These are phyloP conservation scores for Cryptoleucopteryx plumbea DNA, from an alignment of 2,113 vertebrate species.

Conservation along the genomic window DNA sequence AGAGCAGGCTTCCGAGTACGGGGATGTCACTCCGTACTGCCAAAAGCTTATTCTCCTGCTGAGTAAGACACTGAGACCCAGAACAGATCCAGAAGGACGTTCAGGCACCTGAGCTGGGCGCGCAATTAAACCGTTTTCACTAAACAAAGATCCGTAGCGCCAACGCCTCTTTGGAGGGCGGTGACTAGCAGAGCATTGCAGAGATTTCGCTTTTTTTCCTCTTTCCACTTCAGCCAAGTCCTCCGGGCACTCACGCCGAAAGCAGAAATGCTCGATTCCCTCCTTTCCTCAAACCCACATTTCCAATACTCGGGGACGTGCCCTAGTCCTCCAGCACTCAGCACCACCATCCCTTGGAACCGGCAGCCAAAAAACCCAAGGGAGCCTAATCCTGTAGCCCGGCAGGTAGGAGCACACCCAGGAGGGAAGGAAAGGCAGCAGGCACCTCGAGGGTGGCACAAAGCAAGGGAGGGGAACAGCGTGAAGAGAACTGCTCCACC, in stretches of 20 bases:
- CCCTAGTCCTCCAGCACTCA: accelerated
- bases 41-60: neutral
- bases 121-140: neutral
- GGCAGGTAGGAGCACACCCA: accelerated
- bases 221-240: neutral
- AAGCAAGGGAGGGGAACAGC: neutral
- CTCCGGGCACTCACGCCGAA: neutral
- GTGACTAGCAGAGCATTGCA: neutral
- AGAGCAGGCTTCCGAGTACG: accelerated
- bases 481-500: neutral
- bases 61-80: neutral
- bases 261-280: accelerated
- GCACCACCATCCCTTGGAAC: neutral
- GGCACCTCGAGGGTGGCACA: accelerated
- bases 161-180: neutral
- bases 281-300: neutral
- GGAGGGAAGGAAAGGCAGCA: neutral
- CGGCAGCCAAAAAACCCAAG: neutral
- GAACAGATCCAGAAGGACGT: neutral
- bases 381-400: neutral
- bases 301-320: accelerated
- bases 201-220: neutral
- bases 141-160: neutral
- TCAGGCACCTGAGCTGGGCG: neutral
- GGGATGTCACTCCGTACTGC: neutral